phyloP scores from a whole-genome alignment of 2,113 vertebrate species.

The Dolichallabes microphthalmus region DNA sequence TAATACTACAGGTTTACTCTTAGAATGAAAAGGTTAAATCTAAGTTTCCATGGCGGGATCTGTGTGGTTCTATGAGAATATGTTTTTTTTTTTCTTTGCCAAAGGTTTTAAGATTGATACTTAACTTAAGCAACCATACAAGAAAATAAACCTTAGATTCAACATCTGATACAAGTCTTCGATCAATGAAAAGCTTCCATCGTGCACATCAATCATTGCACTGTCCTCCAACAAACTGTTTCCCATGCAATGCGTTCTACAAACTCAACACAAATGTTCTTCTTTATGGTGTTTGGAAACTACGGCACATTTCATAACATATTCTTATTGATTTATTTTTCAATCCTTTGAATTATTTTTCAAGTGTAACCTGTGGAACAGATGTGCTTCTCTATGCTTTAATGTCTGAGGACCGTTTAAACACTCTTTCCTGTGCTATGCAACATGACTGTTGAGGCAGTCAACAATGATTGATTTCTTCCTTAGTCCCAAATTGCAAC shows the following conservation, averaged over 20 bases:
- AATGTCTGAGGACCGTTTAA: not conserved
- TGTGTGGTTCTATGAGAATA: not conserved
- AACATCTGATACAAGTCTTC: not conserved
- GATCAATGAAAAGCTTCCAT: slow-evolving; percentile 9
- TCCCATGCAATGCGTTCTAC: slow-evolving; percentile 18
- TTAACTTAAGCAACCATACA: not conserved
- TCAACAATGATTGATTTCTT: slow-evolving; percentile 20
- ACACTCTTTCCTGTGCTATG: not conserved
- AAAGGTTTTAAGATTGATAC: not conserved
- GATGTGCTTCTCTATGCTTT: slow-evolving; percentile 15
- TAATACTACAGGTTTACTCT: not conserved
- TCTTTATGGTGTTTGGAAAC: slow-evolving; percentile 15
- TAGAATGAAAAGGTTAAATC: not conserved
- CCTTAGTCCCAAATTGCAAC: not conserved
- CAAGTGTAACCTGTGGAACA: slow-evolving; percentile 15
- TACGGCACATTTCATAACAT: slow-evolving; percentile 8
- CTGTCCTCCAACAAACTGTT: slow-evolving; percentile 15
- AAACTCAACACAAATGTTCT: slow-evolving; percentile 21
- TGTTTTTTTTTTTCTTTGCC: no score
- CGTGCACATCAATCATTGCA: not conserved
- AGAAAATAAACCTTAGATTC: not conserved
- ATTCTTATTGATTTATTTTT: slow-evolving; percentile 8
- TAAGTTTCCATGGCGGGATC: no score
- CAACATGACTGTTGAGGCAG: not conserved
- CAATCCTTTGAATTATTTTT: not conserved